A percentile compares a stretch with the other conserved stretches of the same genome.
These are phyloP conservation scores for Ischnus inquisitorius DNA, from an alignment of 2,888 invertebrate species.

Conservation along the genomic window DNA sequence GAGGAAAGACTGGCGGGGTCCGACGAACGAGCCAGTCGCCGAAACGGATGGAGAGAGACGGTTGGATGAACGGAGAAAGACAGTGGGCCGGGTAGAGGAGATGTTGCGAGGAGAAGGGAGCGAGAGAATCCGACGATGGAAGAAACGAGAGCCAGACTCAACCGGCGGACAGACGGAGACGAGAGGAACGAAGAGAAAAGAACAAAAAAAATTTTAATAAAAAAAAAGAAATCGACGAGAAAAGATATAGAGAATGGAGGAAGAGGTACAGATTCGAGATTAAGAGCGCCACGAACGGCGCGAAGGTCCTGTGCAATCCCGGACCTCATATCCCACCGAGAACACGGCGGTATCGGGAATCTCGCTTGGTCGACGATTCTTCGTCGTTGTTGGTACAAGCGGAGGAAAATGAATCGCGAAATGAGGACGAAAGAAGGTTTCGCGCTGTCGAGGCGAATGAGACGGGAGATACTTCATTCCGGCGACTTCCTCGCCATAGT, in stretches of 20 bases:
- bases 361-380: not conserved
- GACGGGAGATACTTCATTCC: conserved; percentile 1
- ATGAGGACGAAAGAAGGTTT: conserved; percentile 17
- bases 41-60: conserved; percentile 62
- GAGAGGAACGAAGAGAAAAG: conserved; percentile 25
- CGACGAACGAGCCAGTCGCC: conserved; percentile 69
- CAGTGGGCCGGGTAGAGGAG: not conserved
- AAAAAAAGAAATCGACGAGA: conserved; percentile 6
- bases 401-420: conserved; percentile 38
- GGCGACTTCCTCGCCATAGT: conserved; percentile 32
- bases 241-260: conserved; percentile 44
- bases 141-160: conserved; percentile 35
- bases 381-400: not conserved
- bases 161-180: conserved; percentile 29
- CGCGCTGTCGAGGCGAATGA: not conserved
- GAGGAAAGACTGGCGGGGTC: conserved; percentile 75
- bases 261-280: conserved; percentile 61
- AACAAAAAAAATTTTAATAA: conserved; percentile 1
- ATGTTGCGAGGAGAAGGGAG: conserved; percentile 40
- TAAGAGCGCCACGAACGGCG: conserved; percentile 56
- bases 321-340: conserved; percentile 50
- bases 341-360: not conserved
- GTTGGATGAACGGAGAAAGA: conserved; percentile 67
- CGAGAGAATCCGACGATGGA: conserved; percentile 49
- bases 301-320: conserved; percentile 67